A percentile compares a stretch with the other conserved stretches of the same genome.
phyloP scores from a whole-genome alignment of 2,113 vertebrate species.

The Boulengeromyrus knoepffleri region DNA sequence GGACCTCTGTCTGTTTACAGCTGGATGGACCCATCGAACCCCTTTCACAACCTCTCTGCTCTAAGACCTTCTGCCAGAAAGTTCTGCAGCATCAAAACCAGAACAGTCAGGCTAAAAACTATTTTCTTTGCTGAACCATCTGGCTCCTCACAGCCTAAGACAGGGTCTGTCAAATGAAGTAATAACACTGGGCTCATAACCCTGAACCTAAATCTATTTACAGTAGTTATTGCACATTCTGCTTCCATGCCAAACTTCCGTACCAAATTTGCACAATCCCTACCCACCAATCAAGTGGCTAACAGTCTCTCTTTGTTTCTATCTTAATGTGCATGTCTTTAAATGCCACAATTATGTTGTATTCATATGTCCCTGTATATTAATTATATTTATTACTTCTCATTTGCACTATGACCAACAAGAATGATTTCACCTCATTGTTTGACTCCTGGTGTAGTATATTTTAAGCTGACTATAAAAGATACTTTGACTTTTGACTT shows the following conservation, averaged over 20 bases:
- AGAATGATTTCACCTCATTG: background rate
- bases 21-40: background rate
- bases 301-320: background rate
- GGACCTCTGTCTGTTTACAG: background rate
- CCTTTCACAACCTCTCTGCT: background rate
- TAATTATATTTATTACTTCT: background rate
- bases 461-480: background rate
- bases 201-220: background rate
- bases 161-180: background rate
- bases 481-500: background rate
- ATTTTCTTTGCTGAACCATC: background rate
- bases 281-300: background rate
- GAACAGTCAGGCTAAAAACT: background rate
- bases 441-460: background rate
- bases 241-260: background rate
- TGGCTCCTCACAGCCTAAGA: background rate
- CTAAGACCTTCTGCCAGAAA: too few relatives aligned
- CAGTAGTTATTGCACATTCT: background rate
- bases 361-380: background rate
- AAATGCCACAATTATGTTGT: background rate
- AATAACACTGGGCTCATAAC: background rate
- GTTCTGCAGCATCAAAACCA: background rate
- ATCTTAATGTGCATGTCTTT: background rate
- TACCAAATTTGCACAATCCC: background rate
- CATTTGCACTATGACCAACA: background rate